Conservation (phyloP, 2,888 invertebrate genomes). For the Argynnis bischoffii region DNA sequence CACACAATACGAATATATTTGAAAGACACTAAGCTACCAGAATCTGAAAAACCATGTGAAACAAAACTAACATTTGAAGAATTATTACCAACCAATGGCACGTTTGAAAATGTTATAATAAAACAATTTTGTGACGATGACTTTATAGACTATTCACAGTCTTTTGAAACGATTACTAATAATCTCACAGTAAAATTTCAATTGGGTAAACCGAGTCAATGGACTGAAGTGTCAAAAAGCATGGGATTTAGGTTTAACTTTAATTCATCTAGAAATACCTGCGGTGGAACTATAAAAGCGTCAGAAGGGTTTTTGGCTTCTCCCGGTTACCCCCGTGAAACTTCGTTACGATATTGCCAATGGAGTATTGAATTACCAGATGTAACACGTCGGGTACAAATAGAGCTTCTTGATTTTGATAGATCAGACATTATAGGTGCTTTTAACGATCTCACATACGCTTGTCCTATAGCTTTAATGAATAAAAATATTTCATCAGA, state of each 20-base stretch:
- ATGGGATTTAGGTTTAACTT: conserved; percentile 85
- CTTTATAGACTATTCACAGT: conserved; percentile 36
- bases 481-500: conserved; percentile 48
- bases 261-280: conserved; percentile 79
- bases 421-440: conserved; percentile 37
- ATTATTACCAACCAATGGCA: conserved; percentile 53
- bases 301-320: conserved; percentile 86
- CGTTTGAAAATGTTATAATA: conserved; percentile 48
- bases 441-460: conserved; percentile 80
- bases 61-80: conserved; percentile 67
- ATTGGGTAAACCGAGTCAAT: conserved; percentile 58
- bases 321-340: conserved; percentile 85
- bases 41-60: conserved; percentile 56
- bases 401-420: conserved; percentile 79
- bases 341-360: conserved; percentile 59
- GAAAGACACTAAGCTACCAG: conserved; percentile 57
- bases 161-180: conserved; percentile 60
- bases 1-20: conserved; percentile 53
- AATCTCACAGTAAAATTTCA: conserved; percentile 59
- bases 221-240: conserved; percentile 54
- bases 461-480: conserved; percentile 59
- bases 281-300: conserved; percentile 85
- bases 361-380: conserved; percentile 66
- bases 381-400: conserved; percentile 67
- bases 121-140: conserved; percentile 56